Conservation (phyloP, 2,113 vertebrate genomes). For the Phocoena phocoena region DNA sequence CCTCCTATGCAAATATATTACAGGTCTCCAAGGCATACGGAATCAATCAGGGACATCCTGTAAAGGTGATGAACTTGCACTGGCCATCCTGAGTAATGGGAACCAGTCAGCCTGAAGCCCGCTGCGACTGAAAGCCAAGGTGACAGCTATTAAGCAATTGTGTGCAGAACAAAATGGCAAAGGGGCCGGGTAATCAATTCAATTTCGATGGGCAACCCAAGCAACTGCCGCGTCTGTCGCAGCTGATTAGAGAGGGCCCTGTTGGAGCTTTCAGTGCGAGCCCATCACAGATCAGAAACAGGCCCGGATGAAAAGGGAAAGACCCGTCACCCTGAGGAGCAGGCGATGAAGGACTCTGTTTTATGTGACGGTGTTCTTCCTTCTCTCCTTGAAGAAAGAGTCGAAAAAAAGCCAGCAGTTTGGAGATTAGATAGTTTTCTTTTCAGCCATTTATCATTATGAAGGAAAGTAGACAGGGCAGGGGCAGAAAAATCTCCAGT, state of each 20-base stretch:
- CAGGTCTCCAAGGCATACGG: constrained; percentile 82
- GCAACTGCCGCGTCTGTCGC: constrained; percentile 25
- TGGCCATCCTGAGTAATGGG: constrained; percentile 76
- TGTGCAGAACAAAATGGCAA: constrained; percentile 66
- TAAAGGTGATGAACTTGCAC: constrained; percentile 83
- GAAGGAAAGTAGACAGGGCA: constrained; percentile 80
- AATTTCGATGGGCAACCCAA: constrained; percentile 43
- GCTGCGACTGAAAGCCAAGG: constrained; percentile 75
- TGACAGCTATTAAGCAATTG: constrained; percentile 77
- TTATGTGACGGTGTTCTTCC: constrained; percentile 64
- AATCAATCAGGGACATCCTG: constrained; percentile 83
- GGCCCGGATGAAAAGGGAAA: constrained; percentile 70
- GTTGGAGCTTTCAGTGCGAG: constrained; percentile 33
- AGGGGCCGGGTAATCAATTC: constrained; percentile 59
- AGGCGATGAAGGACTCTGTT: constrained; percentile 70
- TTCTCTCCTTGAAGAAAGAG: constrained; percentile 61
- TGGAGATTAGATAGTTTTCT: constrained; percentile 79
- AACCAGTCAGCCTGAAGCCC: constrained; percentile 70
- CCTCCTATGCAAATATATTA: constrained; percentile 67
- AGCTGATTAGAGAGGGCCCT: constrained; percentile 18
- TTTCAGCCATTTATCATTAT: constrained; percentile 84
- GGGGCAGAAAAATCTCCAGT: constrained; percentile 79
- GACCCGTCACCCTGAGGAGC: constrained; percentile 62
- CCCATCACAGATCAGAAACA: constrained; percentile 63
- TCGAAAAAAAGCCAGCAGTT: constrained; percentile 54